Evolutionary conservation across 2,888 invertebrate genomes (phyloP).

Genomic region (Drosophila meridionalis): DNA sequence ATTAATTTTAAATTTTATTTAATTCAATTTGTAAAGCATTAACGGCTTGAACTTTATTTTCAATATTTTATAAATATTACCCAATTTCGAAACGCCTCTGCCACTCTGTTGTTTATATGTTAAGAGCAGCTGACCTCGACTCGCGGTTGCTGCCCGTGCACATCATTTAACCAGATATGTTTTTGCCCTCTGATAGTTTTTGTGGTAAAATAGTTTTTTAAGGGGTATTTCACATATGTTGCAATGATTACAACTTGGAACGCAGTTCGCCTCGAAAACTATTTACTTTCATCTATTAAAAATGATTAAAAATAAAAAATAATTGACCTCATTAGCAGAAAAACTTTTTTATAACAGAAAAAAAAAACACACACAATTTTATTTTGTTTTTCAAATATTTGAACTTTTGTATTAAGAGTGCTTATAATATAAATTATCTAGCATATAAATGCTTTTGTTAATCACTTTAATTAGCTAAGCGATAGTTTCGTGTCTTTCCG

Average conservation of each 20-base stretch:
- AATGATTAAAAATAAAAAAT: neutral
- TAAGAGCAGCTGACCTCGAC: conserved; percentile 35
- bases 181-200: conserved; percentile 25
- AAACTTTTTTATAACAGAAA: neutral
- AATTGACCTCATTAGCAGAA: neutral
- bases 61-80: neutral
- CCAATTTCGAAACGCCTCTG: conserved; percentile 30
- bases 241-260: neutral
- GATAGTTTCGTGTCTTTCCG: conserved; percentile 64
- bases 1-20: neutral
- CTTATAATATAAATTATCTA: neutral
- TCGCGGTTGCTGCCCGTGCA: conserved; percentile 13
- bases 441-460: conserved; percentile 26
- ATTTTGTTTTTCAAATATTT: conserved; percentile 1
- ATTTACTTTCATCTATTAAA: conserved; percentile 1
- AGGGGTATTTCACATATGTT: neutral
- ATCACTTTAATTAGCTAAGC: conserved; percentile 61
- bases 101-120: conserved; percentile 15
- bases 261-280: neutral
- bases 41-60: neutral
- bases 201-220: neutral
- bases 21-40: neutral
- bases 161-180: conserved; percentile 48
- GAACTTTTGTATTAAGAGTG: neutral
- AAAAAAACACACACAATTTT: neutral